phyloP scores from a whole-genome alignment of 2,113 vertebrate species.

The Mastomys coucha region DNA sequence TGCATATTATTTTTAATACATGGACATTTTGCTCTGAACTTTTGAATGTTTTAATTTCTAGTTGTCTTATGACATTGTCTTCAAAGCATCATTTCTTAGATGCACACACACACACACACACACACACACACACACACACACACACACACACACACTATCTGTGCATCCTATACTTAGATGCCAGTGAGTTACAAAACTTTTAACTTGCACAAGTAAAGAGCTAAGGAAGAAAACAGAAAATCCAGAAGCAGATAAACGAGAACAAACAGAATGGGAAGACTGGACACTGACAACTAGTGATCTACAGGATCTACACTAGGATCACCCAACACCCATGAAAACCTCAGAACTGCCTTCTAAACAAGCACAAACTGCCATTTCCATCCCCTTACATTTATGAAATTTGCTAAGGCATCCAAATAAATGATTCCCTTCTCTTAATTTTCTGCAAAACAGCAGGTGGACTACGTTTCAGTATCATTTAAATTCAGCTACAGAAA shows the following conservation, averaged over 20 bases:
- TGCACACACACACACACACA: not conserved
- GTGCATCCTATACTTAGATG: not conserved
- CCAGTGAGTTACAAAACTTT: not conserved
- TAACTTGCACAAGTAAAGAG: not conserved
- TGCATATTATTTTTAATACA: not conserved
- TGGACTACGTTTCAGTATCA: not conserved
- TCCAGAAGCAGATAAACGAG: not conserved
- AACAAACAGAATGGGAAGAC: not conserved
- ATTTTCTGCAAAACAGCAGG: not conserved
- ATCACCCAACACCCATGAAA: not conserved
- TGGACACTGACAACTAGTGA: not conserved
- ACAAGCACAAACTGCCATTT: not conserved
- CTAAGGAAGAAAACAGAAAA: not conserved
- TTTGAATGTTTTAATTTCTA: not conserved
- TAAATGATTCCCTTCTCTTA: not conserved
- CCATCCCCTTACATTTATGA: not conserved
- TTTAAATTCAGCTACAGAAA: not conserved
- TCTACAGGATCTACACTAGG: not conserved
- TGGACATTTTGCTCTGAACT: not conserved
- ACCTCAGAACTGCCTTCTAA: not conserved
- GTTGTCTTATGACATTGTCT: not conserved
- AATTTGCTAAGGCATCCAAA: not conserved
- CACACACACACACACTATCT: not conserved
- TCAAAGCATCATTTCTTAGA: not conserved
- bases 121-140: not conserved